phyloP scores from a whole-genome alignment of 2,888 invertebrate genomes.

The Lasiommata megera region DNA sequence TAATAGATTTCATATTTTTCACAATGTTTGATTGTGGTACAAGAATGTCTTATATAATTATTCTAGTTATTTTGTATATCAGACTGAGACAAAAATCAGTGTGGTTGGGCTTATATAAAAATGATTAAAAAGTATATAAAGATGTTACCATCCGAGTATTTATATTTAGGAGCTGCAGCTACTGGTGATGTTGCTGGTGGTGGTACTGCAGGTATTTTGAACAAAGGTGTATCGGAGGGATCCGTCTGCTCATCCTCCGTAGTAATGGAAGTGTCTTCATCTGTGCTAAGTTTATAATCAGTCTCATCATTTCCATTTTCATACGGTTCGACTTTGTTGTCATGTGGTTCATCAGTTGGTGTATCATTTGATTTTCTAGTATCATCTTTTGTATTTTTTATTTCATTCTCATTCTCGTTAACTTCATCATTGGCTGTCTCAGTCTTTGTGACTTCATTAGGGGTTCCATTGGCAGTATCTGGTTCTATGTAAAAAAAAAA shows the following conservation, averaged over 20 bases:
- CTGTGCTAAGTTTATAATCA: constrained; percentile 70
- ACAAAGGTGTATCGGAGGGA: constrained; percentile 25
- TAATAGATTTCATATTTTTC: too few species aligned
- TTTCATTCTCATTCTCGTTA: constrained; percentile 69
- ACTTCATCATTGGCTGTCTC: constrained; percentile 66
- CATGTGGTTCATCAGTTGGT: constrained; percentile 52
- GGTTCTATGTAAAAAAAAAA: constrained; percentile 48
- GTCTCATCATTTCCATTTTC: constrained; percentile 77
- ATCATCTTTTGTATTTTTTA: constrained; percentile 61
- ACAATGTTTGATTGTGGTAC: too few species aligned
- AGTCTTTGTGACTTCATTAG: constrained; percentile 50
- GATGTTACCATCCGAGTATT: constrained; percentile 62
- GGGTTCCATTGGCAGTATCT: constrained; percentile 70
- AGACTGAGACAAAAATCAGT: too few species aligned
- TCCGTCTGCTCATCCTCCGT: constrained; percentile 35
- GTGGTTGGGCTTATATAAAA: neutral
- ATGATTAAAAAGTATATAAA: neutral
- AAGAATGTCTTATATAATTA: too few species aligned
- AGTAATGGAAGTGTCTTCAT: constrained; percentile 49
- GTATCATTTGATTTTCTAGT: constrained; percentile 61
- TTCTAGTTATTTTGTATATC: too few species aligned
- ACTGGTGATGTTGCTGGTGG: constrained; percentile 28
- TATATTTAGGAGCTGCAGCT: constrained; percentile 64
- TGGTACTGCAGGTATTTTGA: constrained; percentile 30
- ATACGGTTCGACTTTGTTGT: constrained; percentile 56